Base-by-base conservation (phyloP, 2,888 invertebrate genomes). In the Acholoe squamosa region DNA sequence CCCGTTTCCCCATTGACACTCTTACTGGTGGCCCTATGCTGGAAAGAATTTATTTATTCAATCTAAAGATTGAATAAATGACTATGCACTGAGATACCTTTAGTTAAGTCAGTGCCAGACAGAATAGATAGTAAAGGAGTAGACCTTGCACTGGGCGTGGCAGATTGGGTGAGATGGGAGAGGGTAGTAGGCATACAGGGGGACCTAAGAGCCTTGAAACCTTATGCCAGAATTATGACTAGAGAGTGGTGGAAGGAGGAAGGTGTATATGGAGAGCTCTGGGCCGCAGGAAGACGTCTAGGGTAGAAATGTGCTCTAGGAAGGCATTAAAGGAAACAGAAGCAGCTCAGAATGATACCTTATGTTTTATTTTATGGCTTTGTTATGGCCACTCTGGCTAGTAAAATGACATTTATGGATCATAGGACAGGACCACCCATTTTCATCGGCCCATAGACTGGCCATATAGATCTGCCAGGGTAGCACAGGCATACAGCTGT, bases 391-490 rank as follows among this genome's bases (percentile, higher is more conserved):
- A 3, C 71, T 5, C 28, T 28, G 31, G 71, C 71, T 25, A 28
- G 16, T 16, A 28, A 28, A 71, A 71, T 71, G 71, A 71, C 71
- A 28, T 71, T 71, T 71, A 71, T 71, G 28, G 71, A 14, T 28
- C 71, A 71, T 71, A 7, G 71, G 71, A 28, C 71, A 28, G 0
- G 71, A 25, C n/a, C 14, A 28, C 71, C 71, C 71, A 71, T 71
- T 71, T 71, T 71, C 71, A 71, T 71, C 71, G 71, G 28, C 28
- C 31, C 71, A 61, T 61, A 61, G 61, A 61, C 61, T 14, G 61
- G 22, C 61, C 3, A 61, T n/a, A 61, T n/a, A n/a, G n/a, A n/a
- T 61, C 61, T 61, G 61, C 61, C 61, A 61, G 14, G n/a, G 22
- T 3, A 61, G n/a, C 61, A 19, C 19, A 1, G 3, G 22, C 7